Evolutionary conservation across 2,797 vertebrate genomes (phyloP), one percentile per base, ranked within the genome.

Genomic region (Rachycentron canadum): DNA sequence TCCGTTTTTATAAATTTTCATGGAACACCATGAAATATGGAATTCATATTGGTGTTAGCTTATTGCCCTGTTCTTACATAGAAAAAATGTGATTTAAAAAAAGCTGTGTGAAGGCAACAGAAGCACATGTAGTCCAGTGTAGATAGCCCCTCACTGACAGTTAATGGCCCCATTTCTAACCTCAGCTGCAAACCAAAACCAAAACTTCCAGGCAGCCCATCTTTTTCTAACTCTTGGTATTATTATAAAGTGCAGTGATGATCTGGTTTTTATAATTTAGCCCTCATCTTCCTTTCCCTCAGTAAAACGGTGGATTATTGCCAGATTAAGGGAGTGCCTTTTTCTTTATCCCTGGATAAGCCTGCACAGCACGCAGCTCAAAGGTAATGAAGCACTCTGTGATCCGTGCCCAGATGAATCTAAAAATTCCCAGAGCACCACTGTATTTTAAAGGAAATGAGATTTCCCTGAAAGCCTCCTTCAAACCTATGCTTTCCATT

Each of bases 241-340:
- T 79, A 87, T 87, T 82, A 82, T 81, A 73, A 87, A 88, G 82
- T 78, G 80, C 76, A 72, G 80, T 43, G 66, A 86, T 83, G 87
- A 90, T 91, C 85, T 88, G 83, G 52, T 83, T 86, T 87, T 87
- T 82, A 92, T 92, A 91, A 93, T 93, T 94, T 92, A 77, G 78
- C 84, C 79, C 82, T 88, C 86, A 88, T 92, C 89, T 92, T 86
- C 79, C 76, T 89, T 85, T 90, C 91, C 89, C 78, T 79, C 77
- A 75, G 83, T 93, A 93, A 95, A 94, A 95, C 60, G 93, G 88
- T 91, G 92, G 95, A 95, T 96, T 95, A 95, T 94, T 93, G 86
- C 89, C 92, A 95, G 95, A 95, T 96, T 93, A 95, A 90, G 94
- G 88, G 92, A 92, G 91, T 93, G 92, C 91, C 92, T 94, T 93